Evolutionary conservation across 2,888 invertebrate species (phyloP).

Genomic region (Folsomia manolachei): DNA sequence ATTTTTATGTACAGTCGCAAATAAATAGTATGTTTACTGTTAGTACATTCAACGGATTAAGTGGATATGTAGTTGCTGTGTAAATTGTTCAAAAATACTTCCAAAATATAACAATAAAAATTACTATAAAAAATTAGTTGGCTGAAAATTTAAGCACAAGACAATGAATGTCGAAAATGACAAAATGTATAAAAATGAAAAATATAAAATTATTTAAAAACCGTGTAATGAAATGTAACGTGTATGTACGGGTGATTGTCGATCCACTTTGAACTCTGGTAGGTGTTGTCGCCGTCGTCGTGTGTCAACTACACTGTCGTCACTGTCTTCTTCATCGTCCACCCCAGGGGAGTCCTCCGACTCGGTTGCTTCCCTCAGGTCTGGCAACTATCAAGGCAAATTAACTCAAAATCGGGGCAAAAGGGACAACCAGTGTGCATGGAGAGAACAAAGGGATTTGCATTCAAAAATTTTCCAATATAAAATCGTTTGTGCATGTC

Average conservation of each 20-base stretch:
- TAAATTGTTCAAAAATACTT: too few relatives aligned
- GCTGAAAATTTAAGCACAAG: background rate
- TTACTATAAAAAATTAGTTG: too few relatives aligned
- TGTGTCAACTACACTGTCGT: slow-evolving; percentile 46
- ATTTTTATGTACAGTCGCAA: too few relatives aligned
- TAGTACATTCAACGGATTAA: too few relatives aligned
- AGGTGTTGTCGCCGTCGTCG: slow-evolving; percentile 38
- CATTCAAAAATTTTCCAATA: slow-evolving; percentile 2
- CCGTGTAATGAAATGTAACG: background rate
- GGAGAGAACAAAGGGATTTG: slow-evolving; percentile 3
- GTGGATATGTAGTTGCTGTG: too few relatives aligned
- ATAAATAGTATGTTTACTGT: too few relatives aligned
- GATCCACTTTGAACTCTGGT: slow-evolving; percentile 49
- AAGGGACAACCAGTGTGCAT: background rate
- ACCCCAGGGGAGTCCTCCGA: slow-evolving; percentile 46
- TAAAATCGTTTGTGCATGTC: too few relatives aligned
- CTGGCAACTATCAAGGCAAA: slow-evolving; percentile 41
- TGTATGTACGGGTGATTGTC: slow-evolving; percentile 29
- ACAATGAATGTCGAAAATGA: slow-evolving; percentile 1
- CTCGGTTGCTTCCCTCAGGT: slow-evolving; percentile 50
- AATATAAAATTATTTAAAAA: slow-evolving; percentile 17
- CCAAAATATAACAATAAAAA: too few relatives aligned
- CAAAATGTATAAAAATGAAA: slow-evolving; percentile 2
- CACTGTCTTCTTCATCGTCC: slow-evolving; percentile 47
- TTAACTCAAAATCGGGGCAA: background rate